phyloP scores from a whole-genome alignment of 2,113 vertebrate genomes.

The Lonchura striata region DNA sequence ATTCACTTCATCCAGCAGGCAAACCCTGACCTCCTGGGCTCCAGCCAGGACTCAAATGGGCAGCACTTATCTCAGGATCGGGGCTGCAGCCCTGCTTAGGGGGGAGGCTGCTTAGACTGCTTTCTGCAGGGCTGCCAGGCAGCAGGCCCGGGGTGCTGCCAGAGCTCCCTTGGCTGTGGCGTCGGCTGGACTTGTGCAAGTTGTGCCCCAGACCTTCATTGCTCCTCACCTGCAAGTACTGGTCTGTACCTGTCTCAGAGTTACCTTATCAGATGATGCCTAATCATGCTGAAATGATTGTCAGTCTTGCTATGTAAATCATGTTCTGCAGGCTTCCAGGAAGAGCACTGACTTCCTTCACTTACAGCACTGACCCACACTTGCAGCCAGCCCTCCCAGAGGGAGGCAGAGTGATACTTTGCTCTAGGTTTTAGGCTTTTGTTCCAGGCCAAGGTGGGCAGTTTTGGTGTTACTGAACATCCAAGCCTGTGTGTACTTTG shows the following conservation, averaged over 20 bases:
- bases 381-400: not conserved
- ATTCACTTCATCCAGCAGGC: not conserved
- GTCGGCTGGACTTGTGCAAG: not conserved
- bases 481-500: not conserved
- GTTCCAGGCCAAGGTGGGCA: fast-evolving
- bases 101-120: not conserved
- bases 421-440: not conserved
- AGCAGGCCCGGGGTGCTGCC: not conserved
- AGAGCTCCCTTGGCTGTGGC: not conserved
- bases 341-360: not conserved
- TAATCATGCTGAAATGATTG: constrained; percentile 23
- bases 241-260: constrained; percentile 26
- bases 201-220: not conserved
- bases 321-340: not conserved
- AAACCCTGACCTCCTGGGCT: not conserved
- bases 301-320: constrained; percentile 13
- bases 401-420: not conserved
- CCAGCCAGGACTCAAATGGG: not conserved
- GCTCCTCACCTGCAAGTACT: constrained; percentile 19
- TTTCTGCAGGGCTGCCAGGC: not conserved
- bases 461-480: not conserved
- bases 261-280: constrained; percentile 28
- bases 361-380: fast-evolving
- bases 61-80: not conserved
- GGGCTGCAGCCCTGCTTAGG: not conserved